Base-by-base conservation (phyloP, 2,797 vertebrate species). In the Pseudopleuronectes americanus region DNA sequence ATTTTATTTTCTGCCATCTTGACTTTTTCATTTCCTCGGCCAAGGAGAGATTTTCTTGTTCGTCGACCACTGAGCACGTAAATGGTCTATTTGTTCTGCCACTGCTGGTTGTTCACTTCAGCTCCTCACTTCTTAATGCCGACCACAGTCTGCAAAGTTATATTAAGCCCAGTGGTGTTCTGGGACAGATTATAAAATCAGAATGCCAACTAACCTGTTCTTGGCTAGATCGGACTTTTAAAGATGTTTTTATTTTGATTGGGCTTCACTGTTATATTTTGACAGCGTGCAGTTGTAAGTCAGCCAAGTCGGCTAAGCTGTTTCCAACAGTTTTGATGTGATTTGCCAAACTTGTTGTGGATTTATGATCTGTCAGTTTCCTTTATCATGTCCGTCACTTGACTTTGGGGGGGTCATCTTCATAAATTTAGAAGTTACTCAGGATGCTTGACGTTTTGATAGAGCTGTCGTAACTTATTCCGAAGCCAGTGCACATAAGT, bases 21-120 rank as follows among this genome's bases (percentile, higher is more conserved):
- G 43, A 24, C 47, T 60, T 71, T 60, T 53, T 33, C 16, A 57
- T 54, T 64, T 76, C 38, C 21, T 14, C 51, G 1, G 21, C 68
- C 16, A 47, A 12, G 45, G n/a, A 3, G 47, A 48, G 6, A 38
- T 54, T 21, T 45, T 65, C 22, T 61, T 36, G 17, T 72, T 68
- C 55, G n/a, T 71, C 57, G 52, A 19, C 57, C 21, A 22, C 55
- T 51, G 38, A 65, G 12, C 23, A 57, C 16, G 48, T 9, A 54
- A 57, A 47, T 31, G 12, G 3, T 64, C 57, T 48, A 4, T 53
- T 62, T 49, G 22, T 71, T 49, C 24, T 43, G 21, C 8, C 1
- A 17, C 12, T 64, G 12, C 24, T 48, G 3, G 56, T 62, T 21
- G 24, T 52, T 66, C 14, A 41, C 9, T 43, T 48, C 8, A 36